Conservation (phyloP, 2,113 vertebrate species). For the Tetrax tetrax region DNA sequence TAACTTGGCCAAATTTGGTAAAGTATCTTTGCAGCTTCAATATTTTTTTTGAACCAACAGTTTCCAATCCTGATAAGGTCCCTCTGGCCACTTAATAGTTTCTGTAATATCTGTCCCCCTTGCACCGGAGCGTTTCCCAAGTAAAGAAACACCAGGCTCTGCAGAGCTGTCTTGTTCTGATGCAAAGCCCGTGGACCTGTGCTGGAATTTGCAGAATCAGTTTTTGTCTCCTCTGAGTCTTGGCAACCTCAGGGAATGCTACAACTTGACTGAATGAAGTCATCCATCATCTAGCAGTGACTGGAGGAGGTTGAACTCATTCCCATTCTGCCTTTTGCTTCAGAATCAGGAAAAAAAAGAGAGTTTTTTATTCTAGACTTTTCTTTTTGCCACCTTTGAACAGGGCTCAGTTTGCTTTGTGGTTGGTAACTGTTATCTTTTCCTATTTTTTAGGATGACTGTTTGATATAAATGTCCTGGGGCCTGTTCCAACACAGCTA, state of each 20-base stretch:
- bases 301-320: neutral
- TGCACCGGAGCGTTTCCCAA: neutral
- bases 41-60: neutral
- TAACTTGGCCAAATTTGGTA: neutral
- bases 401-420: neutral
- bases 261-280: constrained; percentile 8
- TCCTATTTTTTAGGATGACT: neutral
- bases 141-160: neutral
- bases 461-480: neutral
- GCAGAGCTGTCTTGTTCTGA: neutral
- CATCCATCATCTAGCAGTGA: neutral
- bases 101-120: neutral
- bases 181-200: neutral
- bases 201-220: neutral
- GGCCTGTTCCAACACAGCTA: neutral
- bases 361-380: neutral
- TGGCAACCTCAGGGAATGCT: constrained; percentile 1
- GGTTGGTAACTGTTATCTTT: neutral
- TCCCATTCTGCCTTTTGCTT: neutral
- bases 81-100: neutral
- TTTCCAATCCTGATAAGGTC: neutral
- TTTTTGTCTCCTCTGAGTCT: neutral
- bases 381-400: neutral
- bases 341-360: neutral
- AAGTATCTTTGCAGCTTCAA: neutral